phyloP scores from a whole-genome alignment of 2,113 vertebrate species.

The Gallinago jamesoni region DNA sequence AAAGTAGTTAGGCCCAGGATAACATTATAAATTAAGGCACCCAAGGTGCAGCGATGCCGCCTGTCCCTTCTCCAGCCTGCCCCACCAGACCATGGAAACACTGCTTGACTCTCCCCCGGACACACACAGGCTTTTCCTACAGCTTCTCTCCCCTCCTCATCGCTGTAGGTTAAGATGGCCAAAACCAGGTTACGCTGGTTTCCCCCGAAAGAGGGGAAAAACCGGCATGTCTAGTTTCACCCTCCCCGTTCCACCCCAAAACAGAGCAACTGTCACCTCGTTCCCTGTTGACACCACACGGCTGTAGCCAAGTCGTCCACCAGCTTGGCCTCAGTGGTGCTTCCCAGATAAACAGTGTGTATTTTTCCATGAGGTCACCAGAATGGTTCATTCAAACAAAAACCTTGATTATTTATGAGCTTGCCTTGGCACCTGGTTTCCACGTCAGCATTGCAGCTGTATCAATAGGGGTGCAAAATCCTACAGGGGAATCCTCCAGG shows the following conservation, averaged over 20 bases:
- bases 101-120: not conserved
- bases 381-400: constrained; percentile 7
- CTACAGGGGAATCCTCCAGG: not conserved
- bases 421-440: constrained; percentile 17
- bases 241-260: not conserved
- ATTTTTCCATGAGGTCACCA: not conserved
- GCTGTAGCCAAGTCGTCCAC: not conserved
- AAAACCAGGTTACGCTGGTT: not conserved
- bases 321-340: not conserved
- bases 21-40: not conserved
- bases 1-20: not conserved
- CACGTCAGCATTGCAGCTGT: not conserved
- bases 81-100: not conserved
- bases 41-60: not conserved
- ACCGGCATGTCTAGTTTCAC: not conserved
- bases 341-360: not conserved
- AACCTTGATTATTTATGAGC: not conserved
- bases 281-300: not conserved
- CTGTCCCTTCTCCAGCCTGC: not conserved
- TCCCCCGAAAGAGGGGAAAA: not conserved
- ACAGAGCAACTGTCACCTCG: not conserved
- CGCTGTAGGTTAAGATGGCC: not conserved
- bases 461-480: not conserved
- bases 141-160: fast-evolving
- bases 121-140: not conserved